Conservation (phyloP, 2,888 invertebrate genomes). For the Leucophenga montana region DNA sequence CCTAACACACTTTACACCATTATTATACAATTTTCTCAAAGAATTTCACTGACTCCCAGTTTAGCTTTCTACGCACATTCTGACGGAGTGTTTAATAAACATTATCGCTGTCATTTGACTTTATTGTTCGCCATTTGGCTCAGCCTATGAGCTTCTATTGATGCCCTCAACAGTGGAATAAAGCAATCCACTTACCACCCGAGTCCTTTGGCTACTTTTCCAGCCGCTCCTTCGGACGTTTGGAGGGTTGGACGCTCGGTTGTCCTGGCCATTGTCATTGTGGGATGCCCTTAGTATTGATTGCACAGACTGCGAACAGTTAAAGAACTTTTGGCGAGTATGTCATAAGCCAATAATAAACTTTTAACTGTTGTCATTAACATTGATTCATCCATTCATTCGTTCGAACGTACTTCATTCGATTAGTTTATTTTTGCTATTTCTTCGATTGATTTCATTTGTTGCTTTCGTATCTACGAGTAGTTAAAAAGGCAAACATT, state of each 20-base stretch:
- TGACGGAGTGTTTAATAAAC: constrained; percentile 19
- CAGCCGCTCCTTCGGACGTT: no score
- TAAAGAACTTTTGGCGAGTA: constrained; percentile 24
- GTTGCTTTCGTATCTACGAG: background rate
- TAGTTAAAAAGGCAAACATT: no score
- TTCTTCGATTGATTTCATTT: background rate
- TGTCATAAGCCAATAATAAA: constrained; percentile 38
- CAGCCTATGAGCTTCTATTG: background rate
- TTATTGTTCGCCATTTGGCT: constrained; percentile 21
- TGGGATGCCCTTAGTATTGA: background rate
- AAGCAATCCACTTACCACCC: no score
- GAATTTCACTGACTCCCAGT: background rate
- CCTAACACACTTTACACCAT: no score
- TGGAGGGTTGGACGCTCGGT: background rate
- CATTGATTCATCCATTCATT: constrained; percentile 33
- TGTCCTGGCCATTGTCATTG: background rate
- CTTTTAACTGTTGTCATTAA: constrained; percentile 38
- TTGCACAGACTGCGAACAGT: background rate
- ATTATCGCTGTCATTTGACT: constrained; percentile 24
- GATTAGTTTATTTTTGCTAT: background rate
- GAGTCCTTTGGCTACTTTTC: no score
- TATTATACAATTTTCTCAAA: background rate
- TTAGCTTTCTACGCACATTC: background rate
- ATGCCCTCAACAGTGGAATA: background rate
- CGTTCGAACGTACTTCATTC: background rate